Conservation (phyloP, 2,797 vertebrate species). For the Euthynnus affinis region DNA sequence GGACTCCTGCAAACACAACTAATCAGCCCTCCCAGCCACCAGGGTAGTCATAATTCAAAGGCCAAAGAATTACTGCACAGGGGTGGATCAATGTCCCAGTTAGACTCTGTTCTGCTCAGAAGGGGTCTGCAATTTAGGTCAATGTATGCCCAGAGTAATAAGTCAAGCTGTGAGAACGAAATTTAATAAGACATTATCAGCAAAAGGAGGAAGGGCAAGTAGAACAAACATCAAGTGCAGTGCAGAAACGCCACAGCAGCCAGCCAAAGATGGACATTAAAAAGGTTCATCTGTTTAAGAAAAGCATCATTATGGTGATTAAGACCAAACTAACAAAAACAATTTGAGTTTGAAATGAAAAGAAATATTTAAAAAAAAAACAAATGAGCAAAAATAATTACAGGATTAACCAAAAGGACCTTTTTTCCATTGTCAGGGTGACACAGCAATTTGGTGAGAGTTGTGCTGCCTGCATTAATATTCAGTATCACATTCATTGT, state of each 20-base stretch:
- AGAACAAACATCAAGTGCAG: slow-evolving; percentile 1
- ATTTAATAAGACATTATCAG: slow-evolving; percentile 42
- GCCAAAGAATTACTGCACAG: slow-evolving; percentile 17
- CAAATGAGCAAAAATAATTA: neutral
- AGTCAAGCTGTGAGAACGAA: slow-evolving; percentile 34
- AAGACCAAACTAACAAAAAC: neutral
- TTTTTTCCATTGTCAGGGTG: neutral
- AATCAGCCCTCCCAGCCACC: slow-evolving; percentile 14
- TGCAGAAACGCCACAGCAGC: neutral
- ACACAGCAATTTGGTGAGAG: slow-evolving; percentile 1
- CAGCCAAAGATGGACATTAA: neutral
- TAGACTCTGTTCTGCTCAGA: slow-evolving; percentile 13
- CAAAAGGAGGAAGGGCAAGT: neutral
- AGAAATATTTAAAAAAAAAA: neutral
- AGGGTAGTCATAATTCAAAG: slow-evolving; percentile 5
- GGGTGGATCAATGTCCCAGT: slow-evolving; percentile 29
- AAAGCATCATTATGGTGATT: neutral
- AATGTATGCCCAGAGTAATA: slow-evolving; percentile 43
- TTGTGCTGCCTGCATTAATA: slow-evolving; percentile 11
- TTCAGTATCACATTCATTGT: slow-evolving; percentile 20
- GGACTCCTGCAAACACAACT: neutral
- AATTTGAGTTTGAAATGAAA: neutral
- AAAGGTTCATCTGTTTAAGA: neutral
- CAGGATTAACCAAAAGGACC: neutral
- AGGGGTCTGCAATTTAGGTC: slow-evolving; percentile 30